Base-by-base conservation (phyloP, 2,797 vertebrate species). In the Spondyliosoma cantharus region DNA sequence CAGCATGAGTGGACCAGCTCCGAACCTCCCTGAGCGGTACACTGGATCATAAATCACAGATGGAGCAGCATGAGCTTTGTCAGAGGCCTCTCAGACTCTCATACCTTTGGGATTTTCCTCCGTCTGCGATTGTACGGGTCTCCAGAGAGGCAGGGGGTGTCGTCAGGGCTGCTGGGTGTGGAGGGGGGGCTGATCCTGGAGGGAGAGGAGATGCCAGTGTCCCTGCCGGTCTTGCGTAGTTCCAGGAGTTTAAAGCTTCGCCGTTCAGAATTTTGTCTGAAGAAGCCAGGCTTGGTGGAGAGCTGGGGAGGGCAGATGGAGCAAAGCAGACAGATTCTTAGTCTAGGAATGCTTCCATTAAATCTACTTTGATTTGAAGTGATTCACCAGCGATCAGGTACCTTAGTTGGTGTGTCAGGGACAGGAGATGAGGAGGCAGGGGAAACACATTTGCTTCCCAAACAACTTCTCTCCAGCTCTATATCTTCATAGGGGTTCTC, bases 401-500 rank as follows among this genome's bases (percentile, higher is more conserved):
- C 98, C 97, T 98, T 99, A 57, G 94, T 93, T 59, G 96, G 94
- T 0, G 95, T 96, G 78, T 96, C 96, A 0, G 96, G 94, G 61
- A 96, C 88, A 29, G 97, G 95, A 8, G 96, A 96, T 16, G 95
- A 94, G 49, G 96, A 96, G 7, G 94, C 93, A 45, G 96, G 95
- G 75, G 96, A 88, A 72, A 95, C 94, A 84, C 95, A 96, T 91
- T 97, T 96, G 86, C 86, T 95, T 65, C 90, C 90, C 37, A 91
- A 82, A 84, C 87, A 93, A 66, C 90, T 96, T 88, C 95, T 96
- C 63, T 98, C 97, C 81, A 96, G 90, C 89, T 99, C 98, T 2
- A 99, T 97, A 73, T 99, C 98, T 93, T 99, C 98, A 3, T 99
- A 99, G 15, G 97, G 98, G 85, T 99, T 99, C 88, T 99, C 98